Percentiles rank a stretch among this genome's conserved stretches.
Evolutionary conservation across 1,140 invertebrate species (phyloP).

Genomic region (Phocides pigmalion): DNA sequence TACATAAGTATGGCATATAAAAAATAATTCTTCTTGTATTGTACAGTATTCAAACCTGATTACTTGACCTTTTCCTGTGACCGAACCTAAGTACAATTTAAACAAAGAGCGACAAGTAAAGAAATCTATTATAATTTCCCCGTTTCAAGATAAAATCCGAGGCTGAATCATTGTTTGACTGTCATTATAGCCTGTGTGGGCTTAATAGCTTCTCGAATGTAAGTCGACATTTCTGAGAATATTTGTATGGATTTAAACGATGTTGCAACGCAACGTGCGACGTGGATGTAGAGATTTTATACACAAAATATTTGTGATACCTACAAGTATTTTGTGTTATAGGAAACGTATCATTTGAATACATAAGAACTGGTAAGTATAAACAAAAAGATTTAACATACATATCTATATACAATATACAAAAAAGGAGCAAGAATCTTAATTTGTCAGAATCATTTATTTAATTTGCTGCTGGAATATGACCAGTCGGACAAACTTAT

Average conservation of each 20-base stretch:
- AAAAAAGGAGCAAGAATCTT: no score
- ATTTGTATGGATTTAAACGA: slow-evolving; percentile 3
- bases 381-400: neutral
- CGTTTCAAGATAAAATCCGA: slow-evolving; percentile 20
- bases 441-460: no score
- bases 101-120: slow-evolving; percentile 2
- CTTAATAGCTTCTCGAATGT: slow-evolving; percentile 10
- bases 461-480: no score
- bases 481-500: no score
- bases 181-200: slow-evolving; percentile 9
- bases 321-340: neutral
- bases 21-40: no score
- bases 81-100: neutral
- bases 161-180: slow-evolving; percentile 16
- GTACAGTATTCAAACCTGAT: no score
- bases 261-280: neutral
- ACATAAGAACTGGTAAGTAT: neutral
- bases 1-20: no score
- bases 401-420: no score
- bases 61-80: no score
- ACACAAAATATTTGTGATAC: neutral
- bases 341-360: no score
- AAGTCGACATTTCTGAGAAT: slow-evolving; percentile 8
- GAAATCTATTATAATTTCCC: slow-evolving; percentile 21
- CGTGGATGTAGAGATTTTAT: neutral